Percentiles rank a stretch among this genome's conserved stretches.
Evolutionary conservation across 2,113 vertebrate genomes (phyloP).

Genomic region (Ploceus nigricollis): DNA sequence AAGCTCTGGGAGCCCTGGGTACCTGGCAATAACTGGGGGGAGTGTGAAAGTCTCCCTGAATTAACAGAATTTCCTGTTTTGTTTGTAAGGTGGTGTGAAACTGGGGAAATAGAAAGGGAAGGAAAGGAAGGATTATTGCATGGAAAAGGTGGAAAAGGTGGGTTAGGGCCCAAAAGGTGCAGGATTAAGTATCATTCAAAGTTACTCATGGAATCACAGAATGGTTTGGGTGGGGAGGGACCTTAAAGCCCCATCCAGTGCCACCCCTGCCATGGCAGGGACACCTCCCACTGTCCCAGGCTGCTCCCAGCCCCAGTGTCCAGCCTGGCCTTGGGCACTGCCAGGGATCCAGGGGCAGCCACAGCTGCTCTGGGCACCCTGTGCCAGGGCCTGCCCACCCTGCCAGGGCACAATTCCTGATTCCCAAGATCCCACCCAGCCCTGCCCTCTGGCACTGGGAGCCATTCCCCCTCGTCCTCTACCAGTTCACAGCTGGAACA

Average conservation of each 20-base stretch:
- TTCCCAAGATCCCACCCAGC: neutral
- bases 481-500: neutral
- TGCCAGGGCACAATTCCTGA: neutral
- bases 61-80: neutral
- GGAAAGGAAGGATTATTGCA: neutral
- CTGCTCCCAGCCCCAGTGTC: neutral
- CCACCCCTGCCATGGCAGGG: neutral
- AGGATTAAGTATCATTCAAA: neutral
- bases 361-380: neutral
- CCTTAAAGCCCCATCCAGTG: rapidly evolving
- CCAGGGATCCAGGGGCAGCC: neutral
- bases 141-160: neutral
- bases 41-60: neutral
- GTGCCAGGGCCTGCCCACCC: neutral
- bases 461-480: neutral
- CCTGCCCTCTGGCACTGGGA: neutral
- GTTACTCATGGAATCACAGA: neutral
- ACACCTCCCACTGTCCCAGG: neutral
- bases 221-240: rapidly evolving
- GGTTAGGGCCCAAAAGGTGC: neutral
- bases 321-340: neutral
- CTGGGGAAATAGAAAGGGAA: neutral
- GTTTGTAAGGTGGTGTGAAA: neutral
- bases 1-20: neutral
- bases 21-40: neutral